Evolutionary conservation across 2,888 invertebrate species (phyloP).

Genomic region (Chromoteleia sp.): DNA sequence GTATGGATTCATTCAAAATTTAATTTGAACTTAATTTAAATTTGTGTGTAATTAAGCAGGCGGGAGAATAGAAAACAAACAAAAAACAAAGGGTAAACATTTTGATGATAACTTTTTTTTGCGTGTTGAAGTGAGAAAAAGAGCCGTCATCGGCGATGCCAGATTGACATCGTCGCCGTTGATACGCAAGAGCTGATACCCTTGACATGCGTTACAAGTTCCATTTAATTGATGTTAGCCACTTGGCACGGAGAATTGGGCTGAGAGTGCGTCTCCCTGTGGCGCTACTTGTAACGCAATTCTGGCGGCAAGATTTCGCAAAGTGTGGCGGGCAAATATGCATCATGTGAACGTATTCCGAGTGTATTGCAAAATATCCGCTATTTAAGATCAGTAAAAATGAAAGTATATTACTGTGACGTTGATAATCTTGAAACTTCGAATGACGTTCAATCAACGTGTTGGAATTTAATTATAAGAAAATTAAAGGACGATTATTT

Average conservation of each 20-base stretch:
- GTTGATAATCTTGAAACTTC: neutral
- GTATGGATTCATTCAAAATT: too few relatives aligned
- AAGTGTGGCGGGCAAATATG: neutral
- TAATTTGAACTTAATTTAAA: too few relatives aligned
- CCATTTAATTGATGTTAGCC: constrained; percentile 75
- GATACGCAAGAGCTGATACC: constrained; percentile 68
- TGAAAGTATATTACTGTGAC: constrained; percentile 26
- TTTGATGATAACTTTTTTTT: constrained; percentile 31
- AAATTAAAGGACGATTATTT: neutral
- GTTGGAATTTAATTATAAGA: neutral
- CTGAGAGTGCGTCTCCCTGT: constrained; percentile 62
- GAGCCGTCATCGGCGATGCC: constrained; percentile 49
- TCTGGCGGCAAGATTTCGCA: constrained; percentile 14
- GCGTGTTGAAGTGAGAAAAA: constrained; percentile 11
- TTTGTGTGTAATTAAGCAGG: too few relatives aligned
- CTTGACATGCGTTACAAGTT: constrained; percentile 73
- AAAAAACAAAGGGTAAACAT: too few relatives aligned
- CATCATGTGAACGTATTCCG: neutral
- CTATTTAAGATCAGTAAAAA: constrained; percentile 13
- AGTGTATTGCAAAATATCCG: neutral
- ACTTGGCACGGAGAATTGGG: constrained; percentile 75
- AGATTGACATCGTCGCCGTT: constrained; percentile 40
- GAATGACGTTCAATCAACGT: neutral
- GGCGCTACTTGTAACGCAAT: constrained; percentile 14
- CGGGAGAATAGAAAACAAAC: too few relatives aligned